phyloP scores from a whole-genome alignment of 2,797 vertebrate genomes.

The Ara ararauna region DNA sequence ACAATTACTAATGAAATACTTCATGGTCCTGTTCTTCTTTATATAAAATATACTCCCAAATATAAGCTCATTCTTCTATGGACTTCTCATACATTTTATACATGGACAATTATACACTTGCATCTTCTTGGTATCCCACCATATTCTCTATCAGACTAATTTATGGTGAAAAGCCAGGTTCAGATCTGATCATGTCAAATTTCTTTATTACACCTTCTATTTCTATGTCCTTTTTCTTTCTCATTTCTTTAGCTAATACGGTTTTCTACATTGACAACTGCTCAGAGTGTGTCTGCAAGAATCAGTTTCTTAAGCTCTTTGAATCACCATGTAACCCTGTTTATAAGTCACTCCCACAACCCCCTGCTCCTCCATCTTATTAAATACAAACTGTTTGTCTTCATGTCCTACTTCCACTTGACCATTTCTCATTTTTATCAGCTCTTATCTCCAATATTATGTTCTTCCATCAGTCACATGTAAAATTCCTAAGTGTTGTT shows the following conservation, averaged over 20 bases:
- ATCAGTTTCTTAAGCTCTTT: neutral
- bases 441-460: neutral
- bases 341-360: neutral
- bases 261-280: neutral
- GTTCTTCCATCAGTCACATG: neutral
- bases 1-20: slow-evolving; percentile 42
- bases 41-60: slow-evolving; percentile 18
- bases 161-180: neutral
- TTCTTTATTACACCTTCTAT: neutral
- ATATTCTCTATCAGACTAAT: neutral
- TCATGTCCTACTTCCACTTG: neutral
- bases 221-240: neutral
- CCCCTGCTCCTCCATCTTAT: neutral
- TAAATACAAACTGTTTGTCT: neutral
- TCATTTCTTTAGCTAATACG: neutral
- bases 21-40: neutral
- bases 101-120: neutral
- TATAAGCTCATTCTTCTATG: neutral
- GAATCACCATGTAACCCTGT: neutral
- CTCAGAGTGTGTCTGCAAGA: neutral
- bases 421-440: neutral
- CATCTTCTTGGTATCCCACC: neutral
- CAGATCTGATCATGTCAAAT: neutral
- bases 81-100: slow-evolving; percentile 5
- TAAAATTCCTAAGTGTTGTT: neutral